Evolutionary conservation across 1,140 invertebrate species (phyloP), one percentile per base, ranked within the genome.

Genomic region (Tyrophagus putrescentiae): DNA sequence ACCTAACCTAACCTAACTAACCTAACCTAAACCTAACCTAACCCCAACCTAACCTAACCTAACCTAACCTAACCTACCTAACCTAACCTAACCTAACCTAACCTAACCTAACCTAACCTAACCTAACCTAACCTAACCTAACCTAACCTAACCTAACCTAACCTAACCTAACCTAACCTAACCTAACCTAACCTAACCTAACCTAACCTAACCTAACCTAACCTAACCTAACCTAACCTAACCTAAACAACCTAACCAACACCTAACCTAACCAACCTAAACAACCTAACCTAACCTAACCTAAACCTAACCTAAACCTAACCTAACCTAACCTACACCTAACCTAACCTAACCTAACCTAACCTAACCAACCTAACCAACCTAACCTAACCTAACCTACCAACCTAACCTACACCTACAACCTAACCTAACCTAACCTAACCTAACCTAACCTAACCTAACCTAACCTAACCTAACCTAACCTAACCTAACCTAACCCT

Each of bases 241-340:
- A n/a, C n/a, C n/a, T n/a, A n/a, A n/a, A n/a, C n/a, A n/a, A n/a
- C n/a, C n/a, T n/a, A n/a, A n/a, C n/a, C n/a, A n/a, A n/a, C n/a
- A n/a, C n/a, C n/a, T n/a, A n/a, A 70, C 66, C 67, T 62, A 68
- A 69, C 68, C 68, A 67, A 68, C 67, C 67, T 66, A n/a, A n/a
- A n/a, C n/a, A 69, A 71, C 65, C 70, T 66, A 69, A 69, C 68
- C 65, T 62, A 67, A 68, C 65, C 68, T 66, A 70, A 68, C 67
- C 65, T 62, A 64, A 64, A 41, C 61, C 58, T 57, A 60, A 39
- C 58, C 1, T n/a, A n/a, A n/a, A n/a, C n/a, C n/a, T n/a, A n/a
- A n/a, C n/a, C n/a, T n/a, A n/a, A n/a, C n/a, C n/a, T n/a, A n/a
- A n/a, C n/a, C n/a, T n/a, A n/a, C n/a, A 63, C 44, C 44, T 34